Percentiles rank a stretch among this genome's conserved stretches.
Evolutionary conservation across 2,888 invertebrate genomes (phyloP).

Genomic region (Nomada goodeniana): DNA sequence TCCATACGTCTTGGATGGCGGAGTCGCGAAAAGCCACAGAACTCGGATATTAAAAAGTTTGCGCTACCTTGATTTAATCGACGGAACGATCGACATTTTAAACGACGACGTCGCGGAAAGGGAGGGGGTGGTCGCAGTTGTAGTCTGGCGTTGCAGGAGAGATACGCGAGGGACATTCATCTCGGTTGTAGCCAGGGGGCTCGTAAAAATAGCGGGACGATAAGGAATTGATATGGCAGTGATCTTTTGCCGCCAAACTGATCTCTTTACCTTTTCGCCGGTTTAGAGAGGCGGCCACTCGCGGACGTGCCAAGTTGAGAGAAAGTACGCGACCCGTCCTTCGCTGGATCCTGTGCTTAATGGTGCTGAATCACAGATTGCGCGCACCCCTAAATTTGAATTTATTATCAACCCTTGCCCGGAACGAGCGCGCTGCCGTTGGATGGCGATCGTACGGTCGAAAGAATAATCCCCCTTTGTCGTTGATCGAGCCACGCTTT

Average conservation of each 20-base stretch:
- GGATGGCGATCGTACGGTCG: slow-evolving; percentile 73
- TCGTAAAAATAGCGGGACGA: slow-evolving; percentile 28
- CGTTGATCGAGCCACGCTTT: slow-evolving; percentile 45
- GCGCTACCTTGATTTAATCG: not conserved
- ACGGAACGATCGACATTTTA: not conserved
- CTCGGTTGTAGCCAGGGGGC: not conserved
- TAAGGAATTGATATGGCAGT: slow-evolving; percentile 31
- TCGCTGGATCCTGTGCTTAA: slow-evolving; percentile 83
- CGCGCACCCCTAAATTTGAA: slow-evolving; percentile 80
- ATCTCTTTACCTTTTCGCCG: slow-evolving; percentile 64
- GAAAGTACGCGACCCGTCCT: slow-evolving; percentile 74
- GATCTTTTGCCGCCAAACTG: slow-evolving; percentile 48
- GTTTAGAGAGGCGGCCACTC: slow-evolving; percentile 69
- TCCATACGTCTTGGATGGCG: slow-evolving; percentile 48
- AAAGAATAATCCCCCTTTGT: slow-evolving; percentile 65
- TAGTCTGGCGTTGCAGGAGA: no score
- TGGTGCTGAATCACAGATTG: slow-evolving; percentile 85
- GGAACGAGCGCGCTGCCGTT: slow-evolving; percentile 58
- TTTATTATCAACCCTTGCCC: slow-evolving; percentile 82
- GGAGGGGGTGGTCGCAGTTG: no score
- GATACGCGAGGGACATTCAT: not conserved
- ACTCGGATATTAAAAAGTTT: slow-evolving; percentile 20
- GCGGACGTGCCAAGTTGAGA: slow-evolving; percentile 77
- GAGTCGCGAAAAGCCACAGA: not conserved
- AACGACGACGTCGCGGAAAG: not conserved